Conservation (phyloP, 2,888 invertebrate species). For the Spodoptera littoralis region DNA sequence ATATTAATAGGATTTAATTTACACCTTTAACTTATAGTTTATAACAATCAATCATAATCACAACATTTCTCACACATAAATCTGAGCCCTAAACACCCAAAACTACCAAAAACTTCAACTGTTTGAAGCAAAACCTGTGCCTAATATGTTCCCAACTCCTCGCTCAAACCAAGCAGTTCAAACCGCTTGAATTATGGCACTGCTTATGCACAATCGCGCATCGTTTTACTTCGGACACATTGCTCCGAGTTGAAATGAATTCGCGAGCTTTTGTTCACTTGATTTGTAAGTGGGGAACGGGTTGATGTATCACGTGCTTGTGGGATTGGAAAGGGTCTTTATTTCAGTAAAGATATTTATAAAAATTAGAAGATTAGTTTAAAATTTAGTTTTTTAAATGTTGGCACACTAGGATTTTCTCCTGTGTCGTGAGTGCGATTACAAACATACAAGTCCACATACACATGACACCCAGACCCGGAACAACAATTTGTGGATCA, state of each 20-base stretch:
- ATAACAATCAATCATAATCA: neutral
- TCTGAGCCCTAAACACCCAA: neutral
- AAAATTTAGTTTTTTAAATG: no score
- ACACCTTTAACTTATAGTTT: neutral
- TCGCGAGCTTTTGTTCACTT: constrained; percentile 26
- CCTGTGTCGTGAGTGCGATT: no score
- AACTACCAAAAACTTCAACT: constrained; percentile 7
- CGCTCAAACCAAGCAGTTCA: constrained; percentile 2
- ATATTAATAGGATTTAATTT: neutral
- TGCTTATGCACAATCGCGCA: constrained; percentile 24
- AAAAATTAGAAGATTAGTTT: no score
- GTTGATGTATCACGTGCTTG: no score
- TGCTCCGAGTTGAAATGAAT: constrained; percentile 21
- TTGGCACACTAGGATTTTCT: no score
- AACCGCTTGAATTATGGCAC: constrained; percentile 32
- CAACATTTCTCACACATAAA: constrained; percentile 1
- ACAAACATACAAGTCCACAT: no score
- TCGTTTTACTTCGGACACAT: constrained; percentile 22
- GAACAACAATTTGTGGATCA: no score
- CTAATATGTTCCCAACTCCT: constrained; percentile 43
- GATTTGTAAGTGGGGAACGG: constrained; percentile 18
- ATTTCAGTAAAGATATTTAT: no score
- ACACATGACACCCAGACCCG: no score
- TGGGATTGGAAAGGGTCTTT: no score
- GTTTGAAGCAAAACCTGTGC: constrained; percentile 27